These are phyloP conservation scores for Setophaga petechia DNA, from an alignment of 2,113 vertebrate genomes.

Conservation along the genomic window DNA sequence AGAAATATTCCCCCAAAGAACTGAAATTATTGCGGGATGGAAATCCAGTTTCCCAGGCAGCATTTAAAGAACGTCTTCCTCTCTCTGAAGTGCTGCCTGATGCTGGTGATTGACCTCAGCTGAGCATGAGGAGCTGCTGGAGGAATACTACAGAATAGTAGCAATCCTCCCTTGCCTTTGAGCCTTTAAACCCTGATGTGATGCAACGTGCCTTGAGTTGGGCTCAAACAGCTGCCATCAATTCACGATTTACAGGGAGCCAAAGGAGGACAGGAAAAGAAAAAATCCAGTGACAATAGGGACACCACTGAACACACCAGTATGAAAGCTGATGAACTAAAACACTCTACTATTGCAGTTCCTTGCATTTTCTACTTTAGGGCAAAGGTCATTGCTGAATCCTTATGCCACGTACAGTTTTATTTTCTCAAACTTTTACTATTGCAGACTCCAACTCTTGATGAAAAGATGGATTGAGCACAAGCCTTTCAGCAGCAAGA, in stretches of 20 bases:
- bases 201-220: constrained; percentile 51
- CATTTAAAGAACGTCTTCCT: constrained; percentile 20
- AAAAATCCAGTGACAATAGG: constrained; percentile 46
- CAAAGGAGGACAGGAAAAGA: constrained; percentile 36
- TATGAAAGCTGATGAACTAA: constrained; percentile 38
- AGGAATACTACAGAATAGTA: constrained; percentile 47
- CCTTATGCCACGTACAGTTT: neutral
- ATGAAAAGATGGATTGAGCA: constrained; percentile 41
- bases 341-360: constrained; percentile 30
- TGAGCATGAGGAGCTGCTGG: constrained; percentile 52
- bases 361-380: constrained; percentile 33
- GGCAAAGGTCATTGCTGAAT: constrained; percentile 43
- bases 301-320: constrained; percentile 22
- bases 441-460: constrained; percentile 26
- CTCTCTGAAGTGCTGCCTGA: constrained; percentile 29
- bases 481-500: constrained; percentile 16
- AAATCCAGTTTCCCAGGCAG: constrained; percentile 9
- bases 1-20: neutral
- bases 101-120: constrained; percentile 51
- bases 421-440: constrained; percentile 63
- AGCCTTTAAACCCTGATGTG: constrained; percentile 52
- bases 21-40: neutral
- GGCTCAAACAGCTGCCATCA: constrained; percentile 61
- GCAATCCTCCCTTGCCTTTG: constrained; percentile 54
- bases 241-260: constrained; percentile 58